Percentiles rank a stretch among this genome's conserved stretches.
These are phyloP conservation scores for Dichetophora obliterata DNA, from an alignment of 2,888 invertebrate genomes.

Conservation along the genomic window DNA sequence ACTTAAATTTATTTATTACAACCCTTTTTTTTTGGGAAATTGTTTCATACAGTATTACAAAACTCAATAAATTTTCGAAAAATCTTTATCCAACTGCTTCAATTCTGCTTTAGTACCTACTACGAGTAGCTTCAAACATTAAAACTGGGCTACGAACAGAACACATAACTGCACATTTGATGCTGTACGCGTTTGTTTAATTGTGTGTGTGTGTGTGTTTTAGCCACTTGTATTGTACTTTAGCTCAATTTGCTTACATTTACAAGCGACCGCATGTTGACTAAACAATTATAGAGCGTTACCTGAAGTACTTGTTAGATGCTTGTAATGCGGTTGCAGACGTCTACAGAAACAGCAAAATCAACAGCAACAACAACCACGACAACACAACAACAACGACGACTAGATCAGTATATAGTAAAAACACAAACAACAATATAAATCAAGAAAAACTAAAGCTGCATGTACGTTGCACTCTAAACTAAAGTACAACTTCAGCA, in stretches of 20 bases:
- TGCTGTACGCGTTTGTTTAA: constrained; percentile 36
- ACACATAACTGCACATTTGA: no score
- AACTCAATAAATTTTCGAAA: no score
- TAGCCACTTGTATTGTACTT: constrained; percentile 43
- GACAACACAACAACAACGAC: constrained; percentile 6
- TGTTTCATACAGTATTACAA: no score
- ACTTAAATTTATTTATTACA: no score
- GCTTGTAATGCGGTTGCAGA: constrained; percentile 49
- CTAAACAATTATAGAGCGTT: constrained; percentile 56
- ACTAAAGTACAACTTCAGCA: constrained; percentile 15
- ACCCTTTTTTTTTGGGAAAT: no score
- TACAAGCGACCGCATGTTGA: constrained; percentile 58
- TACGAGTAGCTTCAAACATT: no score
- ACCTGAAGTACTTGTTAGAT: constrained; percentile 42
- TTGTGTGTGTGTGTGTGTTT: background rate
- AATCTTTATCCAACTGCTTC: background rate
- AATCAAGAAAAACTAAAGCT: background rate
- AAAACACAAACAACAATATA: background rate
- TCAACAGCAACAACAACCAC: constrained; percentile 29
- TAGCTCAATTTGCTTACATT: constrained; percentile 48
- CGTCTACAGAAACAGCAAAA: constrained; percentile 35
- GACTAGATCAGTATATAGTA: background rate
- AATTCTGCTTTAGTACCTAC: background rate
- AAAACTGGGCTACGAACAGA: no score
- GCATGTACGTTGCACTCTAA: constrained; percentile 12